Evolutionary conservation across 2,888 invertebrate species (phyloP).

Genomic region (Lycophotia porphyrea): DNA sequence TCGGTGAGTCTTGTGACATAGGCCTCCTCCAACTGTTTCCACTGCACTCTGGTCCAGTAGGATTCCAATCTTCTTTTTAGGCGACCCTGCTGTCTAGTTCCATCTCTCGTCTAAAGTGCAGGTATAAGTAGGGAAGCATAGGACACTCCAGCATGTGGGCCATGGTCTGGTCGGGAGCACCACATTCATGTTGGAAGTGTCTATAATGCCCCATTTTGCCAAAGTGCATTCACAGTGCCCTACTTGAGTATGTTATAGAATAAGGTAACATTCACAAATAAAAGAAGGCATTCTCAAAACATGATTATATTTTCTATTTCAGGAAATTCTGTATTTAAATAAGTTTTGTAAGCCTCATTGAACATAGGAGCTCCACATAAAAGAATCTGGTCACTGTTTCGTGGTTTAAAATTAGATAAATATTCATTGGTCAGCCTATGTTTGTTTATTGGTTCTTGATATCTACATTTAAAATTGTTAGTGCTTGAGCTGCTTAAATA

Average conservation of each 20-base stretch:
- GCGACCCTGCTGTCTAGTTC: no score
- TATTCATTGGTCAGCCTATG: slow-evolving; percentile 78
- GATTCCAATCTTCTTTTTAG: no score
- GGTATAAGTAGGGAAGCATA: no score
- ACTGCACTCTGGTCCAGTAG: no score
- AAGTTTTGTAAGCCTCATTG: slow-evolving; percentile 84
- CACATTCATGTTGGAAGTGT: background rate
- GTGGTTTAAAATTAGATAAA: slow-evolving; percentile 77
- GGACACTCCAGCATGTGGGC: no score
- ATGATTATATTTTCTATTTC: slow-evolving; percentile 76
- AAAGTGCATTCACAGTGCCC: background rate
- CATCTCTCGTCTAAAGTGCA: no score
- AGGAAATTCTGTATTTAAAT: slow-evolving; percentile 72
- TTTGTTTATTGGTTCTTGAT: slow-evolving; percentile 87
- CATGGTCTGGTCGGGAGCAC: background rate
- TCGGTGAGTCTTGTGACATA: no score
- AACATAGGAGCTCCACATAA: slow-evolving; percentile 92
- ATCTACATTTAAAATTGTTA: slow-evolving; percentile 74
- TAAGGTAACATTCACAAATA: slow-evolving; percentile 2
- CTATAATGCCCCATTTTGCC: background rate
- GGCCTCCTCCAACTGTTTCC: no score
- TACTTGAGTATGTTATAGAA: background rate
- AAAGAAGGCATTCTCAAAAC: slow-evolving; percentile 73
- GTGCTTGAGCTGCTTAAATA: slow-evolving; percentile 84
- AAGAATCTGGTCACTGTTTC: slow-evolving; percentile 84